A percentile compares a stretch with the other conserved stretches of the same genome.
These are phyloP conservation scores for Saccostrea echinata DNA, from an alignment of 1,140 invertebrate genomes.

Conservation along the genomic window DNA sequence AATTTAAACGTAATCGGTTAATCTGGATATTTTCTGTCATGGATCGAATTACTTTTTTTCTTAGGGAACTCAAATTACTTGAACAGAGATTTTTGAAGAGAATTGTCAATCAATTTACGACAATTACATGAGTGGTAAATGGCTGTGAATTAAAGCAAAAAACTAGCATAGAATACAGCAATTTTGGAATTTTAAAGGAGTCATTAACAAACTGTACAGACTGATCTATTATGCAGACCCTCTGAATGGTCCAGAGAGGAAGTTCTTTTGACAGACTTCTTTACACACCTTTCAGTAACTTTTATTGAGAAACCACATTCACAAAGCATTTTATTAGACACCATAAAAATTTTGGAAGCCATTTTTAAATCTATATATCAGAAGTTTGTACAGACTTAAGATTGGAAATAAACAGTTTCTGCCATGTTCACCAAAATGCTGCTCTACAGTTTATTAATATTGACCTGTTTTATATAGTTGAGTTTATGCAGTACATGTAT, in stretches of 20 bases:
- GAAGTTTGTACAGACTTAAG: background rate
- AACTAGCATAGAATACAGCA: background rate
- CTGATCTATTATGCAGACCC: background rate
- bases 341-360: background rate
- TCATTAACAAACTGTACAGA: background rate
- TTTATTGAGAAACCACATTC: background rate
- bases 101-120: slow-evolving; percentile 29
- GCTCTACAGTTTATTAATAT: too few species aligned
- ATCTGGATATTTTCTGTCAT: slow-evolving; percentile 2
- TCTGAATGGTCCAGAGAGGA: background rate
- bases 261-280: too few species aligned
- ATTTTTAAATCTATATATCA: background rate
- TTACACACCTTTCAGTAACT: background rate
- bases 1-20: background rate
- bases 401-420: background rate
- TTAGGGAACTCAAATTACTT: slow-evolving; percentile 1
- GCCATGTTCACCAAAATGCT: background rate
- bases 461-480: too few species aligned
- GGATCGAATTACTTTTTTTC: slow-evolving; percentile 16
- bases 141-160: background rate
- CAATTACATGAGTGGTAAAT: slow-evolving; percentile 16
- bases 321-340: slow-evolving; percentile 3
- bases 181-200: background rate
- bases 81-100: background rate
- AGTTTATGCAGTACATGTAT: too few species aligned